Percentiles rank a stretch among this genome's conserved stretches.
These are phyloP conservation scores for Helicolenus hilgendorfi DNA, from an alignment of 2,797 vertebrate genomes.

Conservation along the genomic window DNA sequence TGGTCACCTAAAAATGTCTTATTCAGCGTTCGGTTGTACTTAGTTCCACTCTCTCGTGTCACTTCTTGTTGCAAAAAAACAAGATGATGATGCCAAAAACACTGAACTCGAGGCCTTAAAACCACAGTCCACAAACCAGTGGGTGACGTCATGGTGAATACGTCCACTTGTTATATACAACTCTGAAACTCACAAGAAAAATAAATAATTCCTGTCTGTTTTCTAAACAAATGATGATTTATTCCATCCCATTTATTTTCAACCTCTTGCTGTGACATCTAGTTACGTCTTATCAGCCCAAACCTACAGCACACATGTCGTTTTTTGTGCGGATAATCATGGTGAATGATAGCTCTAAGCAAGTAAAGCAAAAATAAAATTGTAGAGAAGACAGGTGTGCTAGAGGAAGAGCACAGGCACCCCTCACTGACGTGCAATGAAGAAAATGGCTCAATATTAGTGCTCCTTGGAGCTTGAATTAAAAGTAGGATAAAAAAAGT, in stretches of 20 bases:
- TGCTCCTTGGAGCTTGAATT: not conserved
- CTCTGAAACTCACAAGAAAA: not conserved
- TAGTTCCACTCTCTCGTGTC: not conserved
- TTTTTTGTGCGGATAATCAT: not conserved
- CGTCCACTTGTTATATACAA: not conserved
- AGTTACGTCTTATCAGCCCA: not conserved
- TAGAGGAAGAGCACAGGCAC: not conserved
- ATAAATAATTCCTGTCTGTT: not conserved
- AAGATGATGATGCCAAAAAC: fast-evolving
- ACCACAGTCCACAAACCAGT: not conserved
- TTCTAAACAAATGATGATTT: not conserved
- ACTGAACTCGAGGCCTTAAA: fast-evolving
- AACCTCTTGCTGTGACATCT: not conserved
- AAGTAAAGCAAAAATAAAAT: not conserved
- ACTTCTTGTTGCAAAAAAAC: too few species aligned
- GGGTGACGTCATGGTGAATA: not conserved
- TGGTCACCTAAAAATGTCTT: not conserved
- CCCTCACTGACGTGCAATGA: not conserved
- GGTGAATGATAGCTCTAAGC: not conserved
- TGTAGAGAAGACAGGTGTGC: not conserved
- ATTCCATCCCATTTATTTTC: not conserved
- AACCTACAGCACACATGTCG: not conserved
- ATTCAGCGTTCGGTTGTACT: fast-evolving
- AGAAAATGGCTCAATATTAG: not conserved
- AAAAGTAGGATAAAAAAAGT: not conserved